A percentile compares a stretch with the other conserved stretches of the same genome.
Evolutionary conservation across 1,140 invertebrate species (phyloP).

Genomic region (Antheraea pernyi): DNA sequence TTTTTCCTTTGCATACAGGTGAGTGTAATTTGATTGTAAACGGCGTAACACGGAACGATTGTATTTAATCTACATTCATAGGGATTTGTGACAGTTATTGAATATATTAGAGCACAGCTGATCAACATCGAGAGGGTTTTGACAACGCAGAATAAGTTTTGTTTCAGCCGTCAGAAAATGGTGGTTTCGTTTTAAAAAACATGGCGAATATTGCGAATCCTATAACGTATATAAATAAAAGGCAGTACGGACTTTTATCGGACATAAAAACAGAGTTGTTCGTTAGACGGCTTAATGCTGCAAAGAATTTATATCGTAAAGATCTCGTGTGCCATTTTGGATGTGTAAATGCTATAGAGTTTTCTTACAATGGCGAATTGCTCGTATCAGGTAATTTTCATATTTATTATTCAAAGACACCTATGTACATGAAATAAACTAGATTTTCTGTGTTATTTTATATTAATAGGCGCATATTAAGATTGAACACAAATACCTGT

Average conservation of each 20-base stretch:
- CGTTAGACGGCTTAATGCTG: slow-evolving; percentile 81
- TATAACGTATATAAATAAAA: slow-evolving; percentile 59
- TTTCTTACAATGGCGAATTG: slow-evolving; percentile 91
- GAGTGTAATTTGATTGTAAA: too few relatives aligned
- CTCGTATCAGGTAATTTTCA: slow-evolving; percentile 89
- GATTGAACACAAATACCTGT: too few relatives aligned
- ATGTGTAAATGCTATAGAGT: slow-evolving; percentile 98
- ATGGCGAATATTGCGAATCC: slow-evolving; percentile 72
- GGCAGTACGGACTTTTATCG: slow-evolving; percentile 57
- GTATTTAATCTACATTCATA: too few relatives aligned
- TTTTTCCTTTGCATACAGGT: too few relatives aligned
- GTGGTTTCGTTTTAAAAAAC: slow-evolving; percentile 56
- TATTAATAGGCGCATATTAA: too few relatives aligned
- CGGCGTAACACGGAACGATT: too few relatives aligned
- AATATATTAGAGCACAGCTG: slow-evolving; percentile 69
- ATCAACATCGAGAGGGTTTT: slow-evolving; percentile 41
- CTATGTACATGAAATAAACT: not conserved
- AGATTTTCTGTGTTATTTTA: not conserved
- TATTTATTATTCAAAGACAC: not conserved
- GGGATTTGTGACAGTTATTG: not conserved
- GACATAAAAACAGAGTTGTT: slow-evolving; percentile 78
- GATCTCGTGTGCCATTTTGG: slow-evolving; percentile 95
- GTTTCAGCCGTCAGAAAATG: slow-evolving; percentile 58
- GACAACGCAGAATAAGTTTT: slow-evolving; percentile 38
- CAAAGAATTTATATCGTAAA: slow-evolving; percentile 89